phyloP scores from a whole-genome alignment of 2,113 vertebrate species.

The Dipodomys ordii region DNA sequence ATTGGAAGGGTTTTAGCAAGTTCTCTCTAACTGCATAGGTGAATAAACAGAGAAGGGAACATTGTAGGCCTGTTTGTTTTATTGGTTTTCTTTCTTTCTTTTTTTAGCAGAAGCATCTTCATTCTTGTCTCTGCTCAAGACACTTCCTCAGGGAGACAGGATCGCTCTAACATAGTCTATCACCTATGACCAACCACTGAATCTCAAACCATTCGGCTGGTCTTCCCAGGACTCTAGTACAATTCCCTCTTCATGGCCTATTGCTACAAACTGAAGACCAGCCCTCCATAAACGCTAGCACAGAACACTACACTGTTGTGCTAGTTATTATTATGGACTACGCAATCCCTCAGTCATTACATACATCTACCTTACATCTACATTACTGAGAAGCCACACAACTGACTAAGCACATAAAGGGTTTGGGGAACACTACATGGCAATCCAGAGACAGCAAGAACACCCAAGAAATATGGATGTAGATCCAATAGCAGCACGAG shows the following conservation, averaged over 20 bases:
- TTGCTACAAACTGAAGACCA: not conserved
- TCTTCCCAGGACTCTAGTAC: not conserved
- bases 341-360: not conserved
- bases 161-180: not conserved
- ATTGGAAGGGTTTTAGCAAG: not conserved
- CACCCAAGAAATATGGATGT: not conserved
- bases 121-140: not conserved
- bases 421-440: not conserved
- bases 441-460: not conserved
- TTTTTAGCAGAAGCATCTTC: not conserved
- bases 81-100: not conserved
- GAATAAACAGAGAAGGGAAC: not conserved
- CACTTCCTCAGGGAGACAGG: not conserved
- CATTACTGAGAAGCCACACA: not conserved
- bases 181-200: fast-evolving
- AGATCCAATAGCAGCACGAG: not conserved
- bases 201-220: not conserved
- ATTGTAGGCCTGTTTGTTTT: not conserved
- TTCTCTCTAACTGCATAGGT: not conserved
- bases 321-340: no score
- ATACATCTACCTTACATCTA: no score
- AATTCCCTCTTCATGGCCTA: not conserved
- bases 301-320: fast-evolving
- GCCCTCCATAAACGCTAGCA: not conserved
- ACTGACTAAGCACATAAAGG: not conserved